Evolutionary conservation across 2,797 vertebrate genomes (phyloP).

Genomic region (Danio jaintianensis): DNA sequence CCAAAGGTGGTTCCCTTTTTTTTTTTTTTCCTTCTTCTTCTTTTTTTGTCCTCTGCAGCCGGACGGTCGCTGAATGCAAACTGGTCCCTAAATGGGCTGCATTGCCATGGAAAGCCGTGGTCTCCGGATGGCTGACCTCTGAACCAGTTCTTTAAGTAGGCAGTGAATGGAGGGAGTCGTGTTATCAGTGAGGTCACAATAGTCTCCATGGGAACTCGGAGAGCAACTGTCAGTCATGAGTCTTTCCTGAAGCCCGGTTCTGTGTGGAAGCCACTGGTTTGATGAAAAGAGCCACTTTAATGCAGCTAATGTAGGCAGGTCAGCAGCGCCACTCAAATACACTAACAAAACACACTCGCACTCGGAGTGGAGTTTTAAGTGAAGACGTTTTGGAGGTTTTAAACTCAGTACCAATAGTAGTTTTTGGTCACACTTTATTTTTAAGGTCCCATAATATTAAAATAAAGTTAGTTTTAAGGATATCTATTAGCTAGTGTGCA

Average conservation of each 20-base stretch:
- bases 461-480: too few relatives aligned
- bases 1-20: constrained; percentile 11
- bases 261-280: constrained; percentile 31
- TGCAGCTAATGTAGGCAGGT: constrained; percentile 15
- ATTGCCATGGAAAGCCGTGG: constrained; percentile 76
- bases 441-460: too few relatives aligned
- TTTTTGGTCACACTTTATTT: too few relatives aligned
- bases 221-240: constrained; percentile 45
- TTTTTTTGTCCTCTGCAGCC: background rate
- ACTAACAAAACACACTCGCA: constrained; percentile 3
- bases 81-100: constrained; percentile 72
- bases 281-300: constrained; percentile 44
- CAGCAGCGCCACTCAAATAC: constrained; percentile 8
- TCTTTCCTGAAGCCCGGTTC: constrained; percentile 26
- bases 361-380: background rate
- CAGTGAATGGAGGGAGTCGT: constrained; percentile 52
- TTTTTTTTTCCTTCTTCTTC: background rate
- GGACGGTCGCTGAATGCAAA: constrained; percentile 68
- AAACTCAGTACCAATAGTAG: too few relatives aligned
- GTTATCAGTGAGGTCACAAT: constrained; percentile 51
- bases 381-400: background rate
- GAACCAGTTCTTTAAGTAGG: constrained; percentile 69
- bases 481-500: too few relatives aligned
- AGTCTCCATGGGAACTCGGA: constrained; percentile 54
- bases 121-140: constrained; percentile 73